phyloP scores from a whole-genome alignment of 92 coral and sea anemone species.

The Scolanthus callimorphus region DNA sequence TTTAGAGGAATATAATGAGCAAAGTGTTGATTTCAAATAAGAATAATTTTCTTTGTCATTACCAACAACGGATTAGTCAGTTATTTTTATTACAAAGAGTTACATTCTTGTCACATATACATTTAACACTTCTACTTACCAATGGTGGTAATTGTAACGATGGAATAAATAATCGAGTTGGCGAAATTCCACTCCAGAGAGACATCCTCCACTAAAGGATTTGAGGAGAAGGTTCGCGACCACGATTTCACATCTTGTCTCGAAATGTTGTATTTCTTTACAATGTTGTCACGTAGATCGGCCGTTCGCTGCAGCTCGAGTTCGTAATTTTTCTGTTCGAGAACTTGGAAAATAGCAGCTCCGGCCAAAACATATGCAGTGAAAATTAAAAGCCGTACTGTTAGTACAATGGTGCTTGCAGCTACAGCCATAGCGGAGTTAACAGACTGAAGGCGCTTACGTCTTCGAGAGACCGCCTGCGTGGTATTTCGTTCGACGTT shows the following conservation, averaged over 20 bases:
- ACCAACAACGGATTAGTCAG: too few species aligned
- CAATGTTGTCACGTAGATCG: constrained; percentile 22
- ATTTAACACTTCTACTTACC: constrained; percentile 48
- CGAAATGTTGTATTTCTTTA: constrained; percentile 66
- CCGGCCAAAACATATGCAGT: constrained; percentile 51
- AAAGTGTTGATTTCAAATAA: too few species aligned
- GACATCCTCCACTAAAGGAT: constrained; percentile 30
- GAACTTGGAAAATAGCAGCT: constrained; percentile 55
- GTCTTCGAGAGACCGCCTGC: too few species aligned
- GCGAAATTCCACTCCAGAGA: constrained; percentile 63
- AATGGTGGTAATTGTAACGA: constrained; percentile 68
- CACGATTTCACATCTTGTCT: constrained; percentile 36
- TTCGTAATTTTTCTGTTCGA: constrained; percentile 39
- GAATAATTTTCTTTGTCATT: too few species aligned
- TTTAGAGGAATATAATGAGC: too few species aligned
- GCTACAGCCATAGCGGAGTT: constrained; percentile 62
- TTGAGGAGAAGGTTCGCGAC: constrained; percentile 34
- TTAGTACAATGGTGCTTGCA: constrained; percentile 44
- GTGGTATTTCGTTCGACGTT: too few species aligned
- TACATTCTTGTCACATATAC: too few species aligned
- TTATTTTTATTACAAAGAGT: too few species aligned
- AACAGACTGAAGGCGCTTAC: too few species aligned
- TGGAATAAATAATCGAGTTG: constrained; percentile 66
- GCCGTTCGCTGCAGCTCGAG: constrained; percentile 2
- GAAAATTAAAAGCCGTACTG: constrained; percentile 37